Evolutionary conservation across 2,113 vertebrate species (phyloP).

Genomic region (Leptobrachium leishanense): DNA sequence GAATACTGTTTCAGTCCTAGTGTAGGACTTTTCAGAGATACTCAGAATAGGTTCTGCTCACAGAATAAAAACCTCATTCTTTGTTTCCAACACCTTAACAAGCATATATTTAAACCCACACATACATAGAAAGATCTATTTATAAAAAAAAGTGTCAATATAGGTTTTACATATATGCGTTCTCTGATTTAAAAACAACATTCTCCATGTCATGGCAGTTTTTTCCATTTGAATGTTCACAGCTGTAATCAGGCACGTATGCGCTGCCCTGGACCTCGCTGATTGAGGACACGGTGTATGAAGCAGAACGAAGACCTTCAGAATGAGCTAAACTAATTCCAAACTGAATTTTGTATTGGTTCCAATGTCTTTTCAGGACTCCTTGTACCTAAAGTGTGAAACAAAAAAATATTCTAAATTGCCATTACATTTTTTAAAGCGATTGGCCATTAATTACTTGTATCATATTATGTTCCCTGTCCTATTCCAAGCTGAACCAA

Average conservation of each 20-base stretch:
- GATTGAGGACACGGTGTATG: constrained; percentile 91
- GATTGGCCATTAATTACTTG: no score
- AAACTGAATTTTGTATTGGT: constrained; percentile 91
- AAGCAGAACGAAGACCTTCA: constrained; percentile 84
- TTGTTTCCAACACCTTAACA: no score
- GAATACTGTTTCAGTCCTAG: no score
- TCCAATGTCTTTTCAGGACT: constrained; percentile 89
- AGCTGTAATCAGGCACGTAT: constrained; percentile 81
- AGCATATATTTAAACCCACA: no score
- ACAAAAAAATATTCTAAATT: background rate
- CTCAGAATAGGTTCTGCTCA: no score
- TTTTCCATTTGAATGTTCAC: constrained; percentile 92
- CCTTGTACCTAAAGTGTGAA: constrained; percentile 80
- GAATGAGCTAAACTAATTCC: constrained; percentile 85
- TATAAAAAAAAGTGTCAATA: background rate
- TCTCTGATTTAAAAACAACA: constrained; percentile 74
- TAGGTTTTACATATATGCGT: constrained; percentile 72
- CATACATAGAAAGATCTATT: background rate
- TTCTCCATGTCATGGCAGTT: constrained; percentile 78
- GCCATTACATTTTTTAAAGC: background rate
- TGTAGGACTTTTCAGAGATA: no score
- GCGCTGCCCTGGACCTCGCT: constrained; percentile 82
- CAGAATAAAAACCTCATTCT: no score
- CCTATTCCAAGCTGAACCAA: no score
- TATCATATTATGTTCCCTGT: no score